Evolutionary conservation across 2,888 invertebrate species (phyloP), one percentile per base, ranked within the genome.

Genomic region (Phyllotreta cruciferae): DNA sequence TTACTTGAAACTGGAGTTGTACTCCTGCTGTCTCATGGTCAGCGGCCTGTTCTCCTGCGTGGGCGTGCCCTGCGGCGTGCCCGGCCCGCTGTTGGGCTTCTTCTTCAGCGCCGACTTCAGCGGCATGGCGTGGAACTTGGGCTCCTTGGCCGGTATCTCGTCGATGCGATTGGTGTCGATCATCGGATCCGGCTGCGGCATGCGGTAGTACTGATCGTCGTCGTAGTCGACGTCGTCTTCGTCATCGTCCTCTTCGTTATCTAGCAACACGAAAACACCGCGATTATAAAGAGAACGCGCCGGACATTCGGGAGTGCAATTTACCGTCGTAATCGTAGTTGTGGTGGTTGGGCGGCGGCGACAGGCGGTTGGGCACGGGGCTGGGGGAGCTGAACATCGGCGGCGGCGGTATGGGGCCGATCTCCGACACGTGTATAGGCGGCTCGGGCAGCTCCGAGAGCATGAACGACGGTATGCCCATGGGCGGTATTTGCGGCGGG

Each of bases 331-430:
- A 88, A 78, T 88, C 87, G 77, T 87, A 88, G 75, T 88, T 86
- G 54, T 70, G 75, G 69, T 70, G 71, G 60, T 72, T 69, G 34
- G 72, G 74, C 14, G 71, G 69, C 38, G 74, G 72, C 38, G 74
- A 73, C 8, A 76, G 74, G 54, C 66, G 75, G 75, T 73, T 82
- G 85, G 87, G 82, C 73, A 90, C 86, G 70, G 91, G 92, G 82
- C 90, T 92, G 71, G 92, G 92, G 75, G 94, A 93, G 82, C 93
- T 93, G 86, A 96, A 95, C 95, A 96, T 96, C 72, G 95, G 95
- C 77, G 95, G 95, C 76, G 95, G 95, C 34, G 81, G 81, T 64
- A 81, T 81, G 71, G 94, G 95, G 68, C 95, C 95, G 82, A 96
- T 95, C 78, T 96, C 95, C 70, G 94, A 93, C 70, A 95, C 84